Conservation (phyloP, 2,113 vertebrate species). For the Dipodomys merriami region DNA sequence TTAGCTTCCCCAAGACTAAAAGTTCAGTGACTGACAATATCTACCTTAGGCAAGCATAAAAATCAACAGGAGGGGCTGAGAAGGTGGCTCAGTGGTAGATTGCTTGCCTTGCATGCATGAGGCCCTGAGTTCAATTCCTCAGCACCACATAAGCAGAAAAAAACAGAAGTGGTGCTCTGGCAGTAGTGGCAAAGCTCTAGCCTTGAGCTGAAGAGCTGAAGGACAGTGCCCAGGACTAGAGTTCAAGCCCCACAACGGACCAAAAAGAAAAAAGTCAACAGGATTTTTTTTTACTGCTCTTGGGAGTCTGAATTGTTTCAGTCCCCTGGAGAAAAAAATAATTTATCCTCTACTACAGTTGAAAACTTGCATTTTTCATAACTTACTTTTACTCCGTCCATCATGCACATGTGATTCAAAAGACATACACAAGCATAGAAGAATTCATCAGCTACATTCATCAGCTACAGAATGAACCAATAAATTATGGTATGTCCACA, state of each 20-base stretch:
- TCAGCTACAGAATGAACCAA: background rate
- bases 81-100: too few relatives aligned
- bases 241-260: too few relatives aligned
- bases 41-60: background rate
- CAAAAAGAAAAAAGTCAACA: background rate
- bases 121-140: too few relatives aligned
- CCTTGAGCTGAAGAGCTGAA: too few relatives aligned
- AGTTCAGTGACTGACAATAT: background rate
- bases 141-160: too few relatives aligned
- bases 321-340: background rate
- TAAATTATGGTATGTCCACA: background rate
- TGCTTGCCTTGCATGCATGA: too few relatives aligned
- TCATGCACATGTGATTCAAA: background rate
- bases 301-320: background rate
- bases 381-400: background rate
- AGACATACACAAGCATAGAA: background rate
- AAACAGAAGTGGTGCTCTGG: too few relatives aligned
- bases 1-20: background rate
- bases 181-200: too few relatives aligned
- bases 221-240: too few relatives aligned
- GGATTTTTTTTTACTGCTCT: background rate
- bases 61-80: background rate
- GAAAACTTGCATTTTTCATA: background rate
- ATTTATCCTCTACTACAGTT: background rate
- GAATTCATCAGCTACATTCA: background rate